These are phyloP conservation scores for Archaeoteleia sp. DNA, from an alignment of 2,888 invertebrate genomes.

Conservation along the genomic window DNA sequence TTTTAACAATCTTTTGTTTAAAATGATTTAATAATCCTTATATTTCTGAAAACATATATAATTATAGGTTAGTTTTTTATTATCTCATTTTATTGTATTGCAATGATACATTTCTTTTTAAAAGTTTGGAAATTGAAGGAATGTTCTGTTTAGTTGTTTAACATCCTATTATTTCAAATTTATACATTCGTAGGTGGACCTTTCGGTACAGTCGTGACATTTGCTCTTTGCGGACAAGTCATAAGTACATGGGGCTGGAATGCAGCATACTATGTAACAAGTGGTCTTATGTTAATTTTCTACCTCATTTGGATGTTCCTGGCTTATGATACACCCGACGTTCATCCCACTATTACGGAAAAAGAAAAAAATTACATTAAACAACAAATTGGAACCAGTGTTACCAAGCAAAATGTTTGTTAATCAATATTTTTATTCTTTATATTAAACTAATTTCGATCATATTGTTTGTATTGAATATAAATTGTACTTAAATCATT, in stretches of 20 bases:
- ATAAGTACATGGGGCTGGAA: slow-evolving; percentile 82
- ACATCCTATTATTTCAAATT: background rate
- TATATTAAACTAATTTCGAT: too few species aligned
- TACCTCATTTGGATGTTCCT: slow-evolving; percentile 80
- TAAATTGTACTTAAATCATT: too few species aligned
- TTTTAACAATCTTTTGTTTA: too few species aligned
- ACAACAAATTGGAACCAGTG: slow-evolving; percentile 67
- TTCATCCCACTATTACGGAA: slow-evolving; percentile 80
- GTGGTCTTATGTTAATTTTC: slow-evolving; percentile 78
- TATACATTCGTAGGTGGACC: slow-evolving; percentile 79
- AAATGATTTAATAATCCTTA: too few species aligned
- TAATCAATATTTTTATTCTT: background rate
- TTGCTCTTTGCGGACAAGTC: slow-evolving; percentile 81
- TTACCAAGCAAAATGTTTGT: slow-evolving; percentile 67
- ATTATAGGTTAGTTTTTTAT: too few species aligned
- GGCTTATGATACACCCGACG: slow-evolving; percentile 81
- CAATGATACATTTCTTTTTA: too few species aligned
- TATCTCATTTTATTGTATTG: too few species aligned
- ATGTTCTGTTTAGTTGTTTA: too few species aligned
- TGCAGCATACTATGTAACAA: slow-evolving; percentile 82
- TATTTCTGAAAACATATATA: too few species aligned
- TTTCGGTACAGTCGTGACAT: slow-evolving; percentile 83
- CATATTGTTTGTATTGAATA: too few species aligned
- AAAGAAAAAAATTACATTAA: slow-evolving; percentile 80
- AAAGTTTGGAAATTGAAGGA: too few species aligned